Evolutionary conservation across 2,888 invertebrate species (phyloP), one percentile per base, ranked within the genome.

Genomic region (Andrena bicolor): DNA sequence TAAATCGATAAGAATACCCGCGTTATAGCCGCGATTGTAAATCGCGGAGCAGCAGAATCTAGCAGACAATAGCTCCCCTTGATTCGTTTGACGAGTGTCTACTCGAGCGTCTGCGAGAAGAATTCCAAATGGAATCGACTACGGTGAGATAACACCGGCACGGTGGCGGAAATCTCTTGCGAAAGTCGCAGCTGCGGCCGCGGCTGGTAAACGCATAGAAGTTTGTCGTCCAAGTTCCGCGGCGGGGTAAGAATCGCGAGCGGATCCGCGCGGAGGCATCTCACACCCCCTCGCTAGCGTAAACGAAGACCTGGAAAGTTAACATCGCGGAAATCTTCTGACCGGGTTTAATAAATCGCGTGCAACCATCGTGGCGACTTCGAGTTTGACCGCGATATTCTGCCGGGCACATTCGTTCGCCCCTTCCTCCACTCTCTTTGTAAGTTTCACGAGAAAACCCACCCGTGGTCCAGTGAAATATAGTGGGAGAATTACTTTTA

Each of bases 281-380:
- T 10, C 4, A 13, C 16, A 5, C 41, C 51, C 41, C 60, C 73
- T 23, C 32, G n/a, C 23, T 16, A 8, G 41, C 49, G 35, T 35
- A 20, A 65, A 66, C 79, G 72, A 28, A 60, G 8, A 64, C 65
- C n/a, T 10, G 53, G 65, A 56, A 65, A 82, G 70, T 77, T 60
- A 77, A 71, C 66, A 63, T 49, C 30, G 66, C 51, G 71, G 63
- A 63, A 74, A 82, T 64, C 53, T 75, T 53, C 8, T 4, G 28
- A 41, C 16, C 26, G 56, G 68, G 23, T 83, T 83, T 72, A 69
- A 76, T 76, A 82, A 80, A 82, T 82, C 69, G 65, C 28, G 8
- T 30, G 28, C 64, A 35, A 51, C 2, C 23, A 23, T 60, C 26
- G 10, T n/a, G 49, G 26, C 41, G 30, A 63, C 30, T 51, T 5